phyloP scores from a whole-genome alignment of 1,140 invertebrate species.

The Ips nitidus region DNA sequence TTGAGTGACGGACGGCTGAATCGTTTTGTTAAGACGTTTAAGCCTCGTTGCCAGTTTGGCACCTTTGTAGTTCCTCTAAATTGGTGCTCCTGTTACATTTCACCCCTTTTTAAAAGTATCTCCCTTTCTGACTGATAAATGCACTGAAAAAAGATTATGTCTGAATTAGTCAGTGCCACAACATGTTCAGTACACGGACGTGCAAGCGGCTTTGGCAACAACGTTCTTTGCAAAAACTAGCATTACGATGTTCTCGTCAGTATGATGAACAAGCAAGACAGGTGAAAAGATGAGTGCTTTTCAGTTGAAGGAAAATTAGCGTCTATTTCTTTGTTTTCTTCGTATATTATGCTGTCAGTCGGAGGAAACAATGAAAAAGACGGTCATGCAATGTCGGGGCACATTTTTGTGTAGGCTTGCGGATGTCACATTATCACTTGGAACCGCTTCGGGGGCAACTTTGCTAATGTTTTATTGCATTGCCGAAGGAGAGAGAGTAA shows the following conservation, averaged over 20 bases:
- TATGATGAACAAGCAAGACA: conserved; percentile 25
- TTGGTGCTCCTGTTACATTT: too few relatives aligned
- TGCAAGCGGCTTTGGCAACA: conserved; percentile 8
- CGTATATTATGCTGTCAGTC: conserved; percentile 19
- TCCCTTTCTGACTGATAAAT: too few relatives aligned
- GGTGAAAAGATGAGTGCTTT: conserved; percentile 37
- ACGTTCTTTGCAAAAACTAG: conserved; percentile 2
- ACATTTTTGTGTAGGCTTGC: background rate
- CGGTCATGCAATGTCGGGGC: conserved; percentile 18
- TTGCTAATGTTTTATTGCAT: background rate
- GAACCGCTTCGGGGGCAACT: background rate
- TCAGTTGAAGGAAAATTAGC: conserved; percentile 31
- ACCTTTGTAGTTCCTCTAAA: too few relatives aligned
- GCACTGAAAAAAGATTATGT: too few relatives aligned
- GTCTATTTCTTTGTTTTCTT: conserved; percentile 17
- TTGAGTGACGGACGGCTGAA: conserved; percentile 38
- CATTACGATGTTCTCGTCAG: conserved; percentile 24
- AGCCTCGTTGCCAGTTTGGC: conserved; percentile 15
- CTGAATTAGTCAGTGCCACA: too few relatives aligned
- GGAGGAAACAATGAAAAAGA: conserved; percentile 18
- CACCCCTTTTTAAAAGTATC: too few relatives aligned
- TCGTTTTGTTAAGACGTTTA: conserved; percentile 29
- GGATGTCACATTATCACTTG: too few relatives aligned
- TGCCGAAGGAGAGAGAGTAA: background rate
- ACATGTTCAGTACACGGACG: too few relatives aligned